phyloP scores from a whole-genome alignment of 35 echinoderm and acorn worm species.

The Ophiothrix spiculata region DNA sequence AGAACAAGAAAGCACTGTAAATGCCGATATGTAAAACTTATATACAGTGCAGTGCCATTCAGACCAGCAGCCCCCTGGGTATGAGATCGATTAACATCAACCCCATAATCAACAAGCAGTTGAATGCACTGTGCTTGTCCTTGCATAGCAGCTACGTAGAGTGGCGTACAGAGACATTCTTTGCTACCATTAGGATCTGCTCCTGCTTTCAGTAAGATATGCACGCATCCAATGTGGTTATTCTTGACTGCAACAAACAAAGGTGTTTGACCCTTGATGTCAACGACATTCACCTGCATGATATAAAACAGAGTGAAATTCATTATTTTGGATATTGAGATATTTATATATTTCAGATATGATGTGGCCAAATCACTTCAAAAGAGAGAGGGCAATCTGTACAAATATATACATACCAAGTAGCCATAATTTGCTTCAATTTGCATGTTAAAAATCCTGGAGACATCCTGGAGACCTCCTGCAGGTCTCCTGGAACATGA shows the following conservation, averaged over 20 bases:
- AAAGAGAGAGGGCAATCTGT: no score
- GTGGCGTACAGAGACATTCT: slow-evolving; percentile 52
- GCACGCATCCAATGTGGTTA: slow-evolving; percentile 67
- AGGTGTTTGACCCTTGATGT: slow-evolving; percentile 72
- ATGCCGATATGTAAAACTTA: slow-evolving; percentile 55
- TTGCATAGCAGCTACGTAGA: slow-evolving; percentile 61
- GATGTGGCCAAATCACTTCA: no score
- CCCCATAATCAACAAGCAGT: slow-evolving; percentile 40
- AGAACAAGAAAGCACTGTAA: slow-evolving; percentile 48
- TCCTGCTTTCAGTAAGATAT: slow-evolving; percentile 22
- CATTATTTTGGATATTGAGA: no score
- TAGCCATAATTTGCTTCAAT: no score
- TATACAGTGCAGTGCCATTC: slow-evolving; percentile 40
- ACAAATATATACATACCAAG: no score
- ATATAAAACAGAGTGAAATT: no score
- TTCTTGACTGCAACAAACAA: slow-evolving; percentile 64
- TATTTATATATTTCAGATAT: no score
- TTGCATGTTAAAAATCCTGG: no score
- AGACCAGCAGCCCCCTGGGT: slow-evolving; percentile 17
- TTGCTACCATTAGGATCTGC: slow-evolving; percentile 61
- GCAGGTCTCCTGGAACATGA: no score
- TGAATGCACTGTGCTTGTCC: slow-evolving; percentile 50
- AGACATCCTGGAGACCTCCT: no score
- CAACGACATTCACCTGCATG: slow-evolving; percentile 44
- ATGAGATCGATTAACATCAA: slow-evolving; percentile 53